Conservation (phyloP, 1,140 invertebrate genomes). For the Meteorus sp. region DNA sequence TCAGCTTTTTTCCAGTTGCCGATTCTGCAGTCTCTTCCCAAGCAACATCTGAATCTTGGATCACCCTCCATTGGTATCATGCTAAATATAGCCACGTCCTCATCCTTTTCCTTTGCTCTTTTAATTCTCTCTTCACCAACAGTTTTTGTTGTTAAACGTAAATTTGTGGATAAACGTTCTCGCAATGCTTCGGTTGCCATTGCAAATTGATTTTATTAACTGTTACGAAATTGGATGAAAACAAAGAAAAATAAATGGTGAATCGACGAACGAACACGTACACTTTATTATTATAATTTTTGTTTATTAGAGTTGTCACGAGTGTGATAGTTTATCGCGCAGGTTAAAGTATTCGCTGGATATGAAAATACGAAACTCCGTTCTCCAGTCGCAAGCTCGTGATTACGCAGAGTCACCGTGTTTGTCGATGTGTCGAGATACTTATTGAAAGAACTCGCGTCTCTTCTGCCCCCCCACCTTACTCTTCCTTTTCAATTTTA, state of each 20-base stretch:
- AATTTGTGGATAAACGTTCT: constrained; percentile 72
- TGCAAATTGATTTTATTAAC: constrained; percentile 33
- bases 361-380: background rate
- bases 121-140: constrained; percentile 60
- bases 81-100: constrained; percentile 81
- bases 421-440: constrained; percentile 28
- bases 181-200: constrained; percentile 77
- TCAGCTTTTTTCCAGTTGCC: constrained; percentile 76
- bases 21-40: constrained; percentile 71
- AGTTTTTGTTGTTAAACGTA: constrained; percentile 70
- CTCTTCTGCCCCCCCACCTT: constrained; percentile 8
- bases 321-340: background rate
- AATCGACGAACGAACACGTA: too few species aligned
- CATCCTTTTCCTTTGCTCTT: constrained; percentile 75
- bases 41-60: constrained; percentile 75
- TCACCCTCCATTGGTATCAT: constrained; percentile 75
- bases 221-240: background rate
- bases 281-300: too few species aligned
- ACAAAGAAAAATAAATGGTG: background rate
- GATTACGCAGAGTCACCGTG: constrained; percentile 26
- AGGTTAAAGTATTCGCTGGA: background rate
- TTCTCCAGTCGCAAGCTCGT: constrained; percentile 13
- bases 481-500: background rate
- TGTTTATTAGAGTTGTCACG: too few species aligned
- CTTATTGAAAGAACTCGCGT: constrained; percentile 31